These are phyloP conservation scores for Melipona beecheii DNA, from an alignment of 2,888 invertebrate genomes.

Conservation along the genomic window DNA sequence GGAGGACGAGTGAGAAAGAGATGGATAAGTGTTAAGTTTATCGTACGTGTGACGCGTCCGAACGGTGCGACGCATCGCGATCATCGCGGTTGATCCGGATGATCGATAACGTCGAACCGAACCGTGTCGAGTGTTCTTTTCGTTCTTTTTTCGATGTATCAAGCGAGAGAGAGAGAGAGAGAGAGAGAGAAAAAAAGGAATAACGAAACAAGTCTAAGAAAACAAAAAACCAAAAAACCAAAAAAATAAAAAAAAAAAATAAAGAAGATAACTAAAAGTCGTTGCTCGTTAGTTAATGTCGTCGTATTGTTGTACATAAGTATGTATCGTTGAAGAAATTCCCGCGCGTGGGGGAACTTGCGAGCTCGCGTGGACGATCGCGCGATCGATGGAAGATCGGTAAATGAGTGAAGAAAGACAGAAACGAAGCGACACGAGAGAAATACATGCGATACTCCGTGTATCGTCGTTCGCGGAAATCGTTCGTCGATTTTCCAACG, in stretches of 20 bases:
- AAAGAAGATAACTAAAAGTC: slow-evolving; percentile 49
- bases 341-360: neutral
- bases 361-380: slow-evolving; percentile 16
- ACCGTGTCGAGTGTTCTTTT: slow-evolving; percentile 46
- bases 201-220: slow-evolving; percentile 17
- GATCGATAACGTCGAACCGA: slow-evolving; percentile 16
- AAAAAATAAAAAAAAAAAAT: slow-evolving; percentile 19
- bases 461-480: slow-evolving; percentile 4
- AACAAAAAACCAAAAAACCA: slow-evolving; percentile 5
- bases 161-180: neutral
- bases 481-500: neutral
- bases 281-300: slow-evolving; percentile 73
- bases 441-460: neutral
- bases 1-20: neutral
- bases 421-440: neutral
- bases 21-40: neutral
- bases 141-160: slow-evolving; percentile 56
- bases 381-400: neutral
- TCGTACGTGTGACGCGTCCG: neutral
- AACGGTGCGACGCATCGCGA: too few species aligned
- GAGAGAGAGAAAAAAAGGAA: neutral
- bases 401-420: neutral
- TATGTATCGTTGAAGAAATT: slow-evolving; percentile 58
- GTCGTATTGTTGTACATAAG: slow-evolving; percentile 74
- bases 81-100: neutral